Conservation (phyloP, 1,140 invertebrate species). For the Microvelia longipes region DNA sequence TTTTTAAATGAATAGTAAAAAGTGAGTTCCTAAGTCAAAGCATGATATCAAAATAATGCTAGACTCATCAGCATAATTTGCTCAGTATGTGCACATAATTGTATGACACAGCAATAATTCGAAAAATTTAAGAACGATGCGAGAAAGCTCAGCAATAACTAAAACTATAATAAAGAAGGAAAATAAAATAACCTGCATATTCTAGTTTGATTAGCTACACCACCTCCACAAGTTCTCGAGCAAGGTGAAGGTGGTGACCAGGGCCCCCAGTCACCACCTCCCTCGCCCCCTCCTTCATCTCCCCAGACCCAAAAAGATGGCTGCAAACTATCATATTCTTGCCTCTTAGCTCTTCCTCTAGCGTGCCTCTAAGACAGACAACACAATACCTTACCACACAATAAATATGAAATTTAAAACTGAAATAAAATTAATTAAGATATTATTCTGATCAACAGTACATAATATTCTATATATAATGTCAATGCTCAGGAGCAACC, state of each 20-base stretch:
- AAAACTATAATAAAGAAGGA: constrained; percentile 14
- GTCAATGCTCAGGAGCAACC: too few relatives aligned
- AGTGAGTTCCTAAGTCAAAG: too few relatives aligned
- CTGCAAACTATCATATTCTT: constrained; percentile 42
- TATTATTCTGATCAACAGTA: too few relatives aligned
- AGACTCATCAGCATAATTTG: too few relatives aligned
- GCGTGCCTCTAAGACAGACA: constrained; percentile 29
- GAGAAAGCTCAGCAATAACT: constrained; percentile 50
- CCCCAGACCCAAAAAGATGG: constrained; percentile 24
- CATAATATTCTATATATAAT: too few relatives aligned
- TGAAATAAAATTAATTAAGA: too few relatives aligned
- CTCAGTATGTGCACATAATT: too few relatives aligned
- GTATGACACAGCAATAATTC: too few relatives aligned
- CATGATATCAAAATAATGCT: too few relatives aligned
- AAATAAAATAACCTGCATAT: constrained; percentile 38
- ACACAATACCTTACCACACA: background rate
- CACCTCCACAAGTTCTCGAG: constrained; percentile 78
- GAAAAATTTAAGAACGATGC: too few relatives aligned
- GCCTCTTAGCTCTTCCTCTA: constrained; percentile 48
- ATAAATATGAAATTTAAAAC: too few relatives aligned
- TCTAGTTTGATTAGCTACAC: constrained; percentile 58
- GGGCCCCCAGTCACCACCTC: constrained; percentile 47
- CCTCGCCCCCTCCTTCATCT: constrained; percentile 38
- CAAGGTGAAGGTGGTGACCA: constrained; percentile 64
- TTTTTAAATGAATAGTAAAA: too few relatives aligned